Evolutionary conservation across 2,888 invertebrate species (phyloP), one percentile per base, ranked within the genome.

Genomic region (Parnassius smintheus): DNA sequence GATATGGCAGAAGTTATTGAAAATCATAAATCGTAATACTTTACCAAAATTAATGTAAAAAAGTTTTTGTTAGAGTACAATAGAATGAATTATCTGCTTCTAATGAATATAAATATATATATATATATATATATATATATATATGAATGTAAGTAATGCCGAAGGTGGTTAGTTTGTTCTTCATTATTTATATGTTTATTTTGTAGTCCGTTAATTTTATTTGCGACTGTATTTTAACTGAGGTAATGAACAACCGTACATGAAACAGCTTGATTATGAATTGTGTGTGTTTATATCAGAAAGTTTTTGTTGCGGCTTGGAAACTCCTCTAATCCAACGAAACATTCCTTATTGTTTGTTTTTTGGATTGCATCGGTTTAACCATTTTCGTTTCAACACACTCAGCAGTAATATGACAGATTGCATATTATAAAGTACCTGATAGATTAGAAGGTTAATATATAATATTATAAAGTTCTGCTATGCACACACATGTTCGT

Each of bases 391-490:
- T 66, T 70, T 68, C 59, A 65, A 55, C 69, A 70, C 71, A 71
- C 72, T 73, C 70, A 74, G 66, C 68, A 72, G 68, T 74, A 70
- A 44, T 59, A 54, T 56, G 25, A 56, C 59, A 63, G 56, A 59
- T 58, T 78, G 78, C 80, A 81, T 80, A 81, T 78, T 80, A 77
- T 81, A 81, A 83, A 78, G 85, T 85, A 85, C 85, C 85, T 85
- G 85, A 85, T 84, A 84, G 76, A 75, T 78, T 84, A 85, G 82
- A 78, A 62, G 69, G 72, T 67, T 82, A 80, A 79, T 77, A 71
- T 71, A 72, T 75, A 68, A 72, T 69, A 72, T 72, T 70, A 65
- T 65, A 70, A 73, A 72, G 70, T 82, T 83, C 81, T 84, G 84
- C 82, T 85, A 83, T 80, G 75, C 80, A 85, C 83, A 86, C 85